Evolutionary conservation across 2,113 vertebrate genomes (phyloP), one percentile per base, ranked within the genome.

Genomic region (Sander vitreus): DNA sequence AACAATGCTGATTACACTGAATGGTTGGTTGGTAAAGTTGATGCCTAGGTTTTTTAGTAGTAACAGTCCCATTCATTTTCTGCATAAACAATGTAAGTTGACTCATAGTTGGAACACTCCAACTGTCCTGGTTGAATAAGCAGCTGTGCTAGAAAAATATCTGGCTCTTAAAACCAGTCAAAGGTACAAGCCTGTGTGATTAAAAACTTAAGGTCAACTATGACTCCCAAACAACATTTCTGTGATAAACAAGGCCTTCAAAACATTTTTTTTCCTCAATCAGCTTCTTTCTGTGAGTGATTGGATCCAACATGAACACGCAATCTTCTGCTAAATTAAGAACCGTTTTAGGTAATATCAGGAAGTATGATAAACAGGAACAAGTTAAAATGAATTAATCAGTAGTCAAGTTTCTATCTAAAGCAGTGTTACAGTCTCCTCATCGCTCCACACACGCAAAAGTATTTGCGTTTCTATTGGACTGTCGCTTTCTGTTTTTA

Each of bases 1-100:
- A 83, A 68, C 73, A 58, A 47, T 30, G 43, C 39, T 67, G 30
- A 74, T 63, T 72, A 68, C 54, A 75, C 15, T 63, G 60, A 50
- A 68, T 36, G 51, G 33, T 16, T 63, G 19, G 36, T 19, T 69
- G 59, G 21, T 50, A n/a, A 71, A 50, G 55, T 53, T 27, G 25
- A 43, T 66, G 27, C 1, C 10, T 2, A 6, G n/a, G 47, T 51
- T 66, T 77, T 43, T n/a, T 12, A 57, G 8, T 27, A 53, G 54
- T 27, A n/a, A 73, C 54, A 62, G 25, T 48, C 30, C 33, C 9
- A 45, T 33, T 65, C 18, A 62, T 30, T 53, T 47, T 70, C 57
- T 43, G 47, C 30, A 25, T 11, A n/a, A 13, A 63, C 25, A 50
- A 14, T 64, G 25, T 58, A 30, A 72, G 51, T 13, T 27, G 30